A percentile compares a stretch with the other conserved stretches of the same genome.
phyloP scores from a whole-genome alignment of 1,140 invertebrate species.

The Danaus melanippus region DNA sequence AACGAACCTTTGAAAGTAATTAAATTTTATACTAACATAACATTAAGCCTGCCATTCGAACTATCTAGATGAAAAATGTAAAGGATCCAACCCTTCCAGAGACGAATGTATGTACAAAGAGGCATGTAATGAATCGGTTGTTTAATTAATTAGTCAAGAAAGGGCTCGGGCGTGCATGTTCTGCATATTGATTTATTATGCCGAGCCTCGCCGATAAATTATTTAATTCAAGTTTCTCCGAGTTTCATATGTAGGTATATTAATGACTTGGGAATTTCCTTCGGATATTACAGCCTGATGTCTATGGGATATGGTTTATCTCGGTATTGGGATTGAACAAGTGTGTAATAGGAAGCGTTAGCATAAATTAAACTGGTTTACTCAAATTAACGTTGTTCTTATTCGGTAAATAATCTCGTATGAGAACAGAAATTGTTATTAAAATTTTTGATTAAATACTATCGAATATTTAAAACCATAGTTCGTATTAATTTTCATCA shows the following conservation, averaged over 20 bases:
- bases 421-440: no score
- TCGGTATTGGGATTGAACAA: no score
- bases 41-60: constrained; percentile 13
- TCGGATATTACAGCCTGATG: constrained; percentile 5
- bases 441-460: no score
- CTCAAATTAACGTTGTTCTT: no score
- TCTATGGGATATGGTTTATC: background rate
- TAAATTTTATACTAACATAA: constrained; percentile 4
- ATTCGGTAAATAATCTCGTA: no score
- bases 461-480: no score
- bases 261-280: constrained; percentile 24
- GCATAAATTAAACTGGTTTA: no score
- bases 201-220: constrained; percentile 60
- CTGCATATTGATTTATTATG: constrained; percentile 70
- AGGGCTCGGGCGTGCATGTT: constrained; percentile 57
- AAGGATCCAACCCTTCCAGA: constrained; percentile 42
- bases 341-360: no score
- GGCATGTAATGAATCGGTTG: constrained; percentile 71
- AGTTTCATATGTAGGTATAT: constrained; percentile 26
- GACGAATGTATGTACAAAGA: constrained; percentile 68
- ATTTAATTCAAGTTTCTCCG: constrained; percentile 66
- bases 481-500: no score
- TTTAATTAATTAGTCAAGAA: constrained; percentile 74
- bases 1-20: constrained; percentile 1
- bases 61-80: constrained; percentile 31